Evolutionary conservation across 2,888 invertebrate species (phyloP).

Genomic region (Diarsia brunnea): DNA sequence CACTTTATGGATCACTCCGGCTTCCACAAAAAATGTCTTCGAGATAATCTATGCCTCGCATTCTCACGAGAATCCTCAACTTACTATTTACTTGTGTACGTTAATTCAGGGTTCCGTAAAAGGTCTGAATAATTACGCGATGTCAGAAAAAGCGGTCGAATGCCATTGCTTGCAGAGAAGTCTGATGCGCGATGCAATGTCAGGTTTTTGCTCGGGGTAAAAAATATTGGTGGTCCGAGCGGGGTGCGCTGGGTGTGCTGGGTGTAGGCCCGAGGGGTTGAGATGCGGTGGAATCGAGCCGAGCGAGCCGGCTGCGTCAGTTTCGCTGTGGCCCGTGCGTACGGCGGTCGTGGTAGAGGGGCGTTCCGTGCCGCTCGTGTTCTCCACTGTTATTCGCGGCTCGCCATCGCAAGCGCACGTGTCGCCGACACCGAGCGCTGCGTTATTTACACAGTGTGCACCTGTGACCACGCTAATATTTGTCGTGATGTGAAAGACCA

Average conservation of each 20-base stretch:
- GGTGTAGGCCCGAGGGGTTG: constrained; percentile 78
- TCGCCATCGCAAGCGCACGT: constrained; percentile 87
- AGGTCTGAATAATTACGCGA: constrained; percentile 85
- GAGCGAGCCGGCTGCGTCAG: constrained; percentile 77
- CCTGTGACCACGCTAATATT: constrained; percentile 87
- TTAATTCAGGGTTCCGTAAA: constrained; percentile 84
- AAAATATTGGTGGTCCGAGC: constrained; percentile 72
- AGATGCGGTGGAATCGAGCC: constrained; percentile 73
- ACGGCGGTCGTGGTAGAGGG: constrained; percentile 84
- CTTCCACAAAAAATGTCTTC: constrained; percentile 50
- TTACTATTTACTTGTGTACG: constrained; percentile 77
- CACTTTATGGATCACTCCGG: constrained; percentile 38
- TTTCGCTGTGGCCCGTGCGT: constrained; percentile 85
- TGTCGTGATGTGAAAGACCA: constrained; percentile 87
- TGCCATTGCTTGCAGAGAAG: constrained; percentile 73
- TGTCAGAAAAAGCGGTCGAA: constrained; percentile 83
- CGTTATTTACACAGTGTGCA: constrained; percentile 81
- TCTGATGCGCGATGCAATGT: constrained; percentile 67
- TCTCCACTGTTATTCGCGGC: constrained; percentile 85
- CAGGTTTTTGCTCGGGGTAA: constrained; percentile 75
- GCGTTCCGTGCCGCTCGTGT: constrained; percentile 72
- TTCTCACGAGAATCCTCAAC: constrained; percentile 61
- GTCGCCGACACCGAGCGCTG: constrained; percentile 79
- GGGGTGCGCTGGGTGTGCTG: constrained; percentile 71
- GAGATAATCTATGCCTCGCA: constrained; percentile 47